phyloP scores from a whole-genome alignment of 2,113 vertebrate species.

The Equus przewalskii region DNA sequence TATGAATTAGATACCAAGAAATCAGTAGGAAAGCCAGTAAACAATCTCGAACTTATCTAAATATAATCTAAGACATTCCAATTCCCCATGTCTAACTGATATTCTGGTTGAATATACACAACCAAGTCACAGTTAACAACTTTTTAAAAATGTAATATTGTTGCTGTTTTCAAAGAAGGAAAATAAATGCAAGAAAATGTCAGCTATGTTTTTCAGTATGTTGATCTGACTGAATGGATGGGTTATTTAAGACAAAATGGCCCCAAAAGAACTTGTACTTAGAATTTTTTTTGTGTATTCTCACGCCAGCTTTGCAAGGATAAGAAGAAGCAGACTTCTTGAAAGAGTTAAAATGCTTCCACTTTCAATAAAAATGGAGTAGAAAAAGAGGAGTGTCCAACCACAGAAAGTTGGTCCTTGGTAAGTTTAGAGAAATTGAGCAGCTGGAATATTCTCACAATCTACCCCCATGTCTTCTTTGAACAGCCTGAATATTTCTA shows the following conservation, averaged over 20 bases:
- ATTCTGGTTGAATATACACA: background rate
- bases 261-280: background rate
- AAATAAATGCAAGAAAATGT: constrained; percentile 9
- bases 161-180: constrained; percentile 12
- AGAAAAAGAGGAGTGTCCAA: background rate
- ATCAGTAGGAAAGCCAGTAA: background rate
- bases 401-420: background rate
- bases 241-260: background rate
- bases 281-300: background rate
- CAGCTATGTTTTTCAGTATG: background rate
- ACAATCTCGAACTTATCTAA: background rate
- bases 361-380: background rate
- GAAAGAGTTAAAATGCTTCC: background rate
- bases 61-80: background rate
- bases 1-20: background rate
- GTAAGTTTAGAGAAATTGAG: background rate
- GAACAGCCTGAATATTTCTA: constrained; percentile 26
- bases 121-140: background rate
- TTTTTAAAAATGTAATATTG: background rate
- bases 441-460: constrained; percentile 24
- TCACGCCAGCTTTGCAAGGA: background rate
- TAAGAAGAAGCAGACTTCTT: background rate
- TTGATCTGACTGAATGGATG: background rate
- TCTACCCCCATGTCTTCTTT: background rate
- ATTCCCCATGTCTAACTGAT: background rate